phyloP scores from a whole-genome alignment of 64 coral and sea anemone genomes.

The Actinia equina region DNA sequence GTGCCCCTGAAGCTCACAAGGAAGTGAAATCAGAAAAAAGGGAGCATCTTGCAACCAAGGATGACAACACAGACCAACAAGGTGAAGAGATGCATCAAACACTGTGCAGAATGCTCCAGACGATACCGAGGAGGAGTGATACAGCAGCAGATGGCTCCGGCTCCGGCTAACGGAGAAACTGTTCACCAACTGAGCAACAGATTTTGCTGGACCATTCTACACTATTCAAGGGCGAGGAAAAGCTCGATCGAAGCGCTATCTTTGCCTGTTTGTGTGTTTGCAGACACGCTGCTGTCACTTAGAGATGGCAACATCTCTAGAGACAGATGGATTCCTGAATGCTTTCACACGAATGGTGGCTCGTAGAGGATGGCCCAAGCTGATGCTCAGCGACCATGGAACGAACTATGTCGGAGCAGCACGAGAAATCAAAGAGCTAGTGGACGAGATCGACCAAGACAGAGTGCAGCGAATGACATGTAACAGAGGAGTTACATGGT shows the following conservation, averaged over 20 bases:
- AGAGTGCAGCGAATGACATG: too few relatives aligned
- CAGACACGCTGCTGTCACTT: constrained; percentile 50
- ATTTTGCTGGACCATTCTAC: constrained; percentile 41
- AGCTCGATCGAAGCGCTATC: constrained; percentile 23
- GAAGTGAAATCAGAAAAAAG: not conserved
- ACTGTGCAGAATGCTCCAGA: constrained; percentile 33
- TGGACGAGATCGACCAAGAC: too few relatives aligned
- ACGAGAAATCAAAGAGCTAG: constrained; percentile 24
- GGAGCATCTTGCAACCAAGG: not conserved
- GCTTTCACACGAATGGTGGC: constrained; percentile 11
- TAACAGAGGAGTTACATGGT: too few relatives aligned
- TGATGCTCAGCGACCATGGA: constrained; percentile 50
- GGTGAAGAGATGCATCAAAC: constrained; percentile 30
- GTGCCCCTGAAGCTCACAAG: constrained; percentile 13
- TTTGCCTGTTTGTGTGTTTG: constrained; percentile 50
- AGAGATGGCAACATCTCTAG: constrained; percentile 54
- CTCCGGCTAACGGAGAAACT: not conserved
- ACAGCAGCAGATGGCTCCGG: constrained; percentile 12
- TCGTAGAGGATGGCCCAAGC: constrained; percentile 17
- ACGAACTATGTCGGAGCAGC: constrained; percentile 36
- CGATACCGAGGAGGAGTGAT: not conserved
- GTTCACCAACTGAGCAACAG: constrained; percentile 32
- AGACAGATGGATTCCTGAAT: constrained; percentile 45
- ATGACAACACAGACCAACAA: constrained; percentile 12
- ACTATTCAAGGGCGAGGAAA: constrained; percentile 16